Percentiles rank a stretch among this genome's conserved stretches.
phyloP scores from a whole-genome alignment of 1,140 invertebrate species.

The Trypoxylus dichotomus region DNA sequence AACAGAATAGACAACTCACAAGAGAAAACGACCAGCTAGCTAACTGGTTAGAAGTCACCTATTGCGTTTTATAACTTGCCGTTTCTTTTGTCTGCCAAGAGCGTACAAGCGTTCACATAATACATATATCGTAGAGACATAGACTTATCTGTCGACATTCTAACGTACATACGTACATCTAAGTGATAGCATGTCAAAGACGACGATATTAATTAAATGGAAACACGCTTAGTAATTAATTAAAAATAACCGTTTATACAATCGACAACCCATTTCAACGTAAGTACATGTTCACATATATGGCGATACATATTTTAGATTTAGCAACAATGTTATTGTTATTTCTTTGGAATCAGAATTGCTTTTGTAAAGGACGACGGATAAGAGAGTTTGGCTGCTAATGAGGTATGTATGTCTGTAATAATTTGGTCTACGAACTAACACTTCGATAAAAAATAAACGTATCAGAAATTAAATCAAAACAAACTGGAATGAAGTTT shows the following conservation, averaged over 20 bases:
- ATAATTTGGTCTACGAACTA: too few relatives aligned
- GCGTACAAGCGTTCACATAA: not conserved
- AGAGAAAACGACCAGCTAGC: not conserved
- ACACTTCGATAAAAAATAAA: too few relatives aligned
- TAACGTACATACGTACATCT: not conserved
- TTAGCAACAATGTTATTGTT: not conserved
- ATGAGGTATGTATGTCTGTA: too few relatives aligned
- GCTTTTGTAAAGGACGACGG: not conserved
- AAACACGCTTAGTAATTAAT: constrained; percentile 7
- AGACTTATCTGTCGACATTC: too few relatives aligned
- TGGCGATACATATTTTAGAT: not conserved
- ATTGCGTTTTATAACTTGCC: not conserved
- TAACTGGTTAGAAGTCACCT: constrained; percentile 2
- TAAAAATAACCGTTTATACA: constrained; percentile 4
- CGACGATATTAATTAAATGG: not conserved
- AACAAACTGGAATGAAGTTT: too few relatives aligned
- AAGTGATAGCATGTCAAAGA: constrained; percentile 1
- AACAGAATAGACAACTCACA: not conserved
- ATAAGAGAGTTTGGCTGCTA: not conserved
- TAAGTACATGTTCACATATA: not conserved
- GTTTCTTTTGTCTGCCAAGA: not conserved
- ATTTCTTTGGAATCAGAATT: not conserved
- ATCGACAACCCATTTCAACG: not conserved
- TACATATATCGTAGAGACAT: not conserved
- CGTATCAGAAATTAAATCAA: too few relatives aligned